Base-by-base conservation (phyloP, 2,888 invertebrate genomes). In the Diaperis boleti region DNA sequence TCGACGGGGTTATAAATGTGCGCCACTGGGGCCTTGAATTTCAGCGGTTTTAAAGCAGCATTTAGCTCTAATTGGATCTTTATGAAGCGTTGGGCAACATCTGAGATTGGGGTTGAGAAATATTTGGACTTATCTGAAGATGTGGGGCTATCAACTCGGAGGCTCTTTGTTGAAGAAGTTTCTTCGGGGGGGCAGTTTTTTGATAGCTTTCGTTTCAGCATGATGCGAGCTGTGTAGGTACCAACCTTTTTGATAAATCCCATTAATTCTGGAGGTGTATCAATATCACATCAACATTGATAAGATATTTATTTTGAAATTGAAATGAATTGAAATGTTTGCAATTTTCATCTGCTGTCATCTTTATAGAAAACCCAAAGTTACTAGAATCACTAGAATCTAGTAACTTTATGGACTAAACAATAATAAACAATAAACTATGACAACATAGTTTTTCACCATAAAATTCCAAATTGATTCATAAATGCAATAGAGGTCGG, bases 1-100 rank as follows among this genome's bases (percentile, higher is more conserved):
- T 91, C 88, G 29, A 95, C 83, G 0, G 96, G 95, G 83, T 93
- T 95, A 77, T 97, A 96, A 15, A 92, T 83, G 76, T 75, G 79
- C 15, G 69, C 82, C 6, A 94, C 85, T 47, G 86, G 85, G 49
- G 80, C 72, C 8, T 85, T 84, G 69, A 88, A 83, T 35, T 72
- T 59, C n/a, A 72, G 44, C 20, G 59, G 41, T 29, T 62, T 69
- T 14, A 76, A 42, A 1, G 35, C 44, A 4, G 57, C 18, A 39
- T 70, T 75, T 8, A 76, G 62, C 14, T 70, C 66, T 2, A 42
- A 17, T 64, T 76, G 76, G 35, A 74, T 64, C 55, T 66, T 33
- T 18, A 74, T 14, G 17, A 74, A 57, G 20, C 67, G 37, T 22
- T 69, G 41, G n/a, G 13, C n/a, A 15, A 59, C 47, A 31, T 13